Evolutionary conservation across 2,888 invertebrate genomes (phyloP).

Genomic region (Antheraea assamensis): DNA sequence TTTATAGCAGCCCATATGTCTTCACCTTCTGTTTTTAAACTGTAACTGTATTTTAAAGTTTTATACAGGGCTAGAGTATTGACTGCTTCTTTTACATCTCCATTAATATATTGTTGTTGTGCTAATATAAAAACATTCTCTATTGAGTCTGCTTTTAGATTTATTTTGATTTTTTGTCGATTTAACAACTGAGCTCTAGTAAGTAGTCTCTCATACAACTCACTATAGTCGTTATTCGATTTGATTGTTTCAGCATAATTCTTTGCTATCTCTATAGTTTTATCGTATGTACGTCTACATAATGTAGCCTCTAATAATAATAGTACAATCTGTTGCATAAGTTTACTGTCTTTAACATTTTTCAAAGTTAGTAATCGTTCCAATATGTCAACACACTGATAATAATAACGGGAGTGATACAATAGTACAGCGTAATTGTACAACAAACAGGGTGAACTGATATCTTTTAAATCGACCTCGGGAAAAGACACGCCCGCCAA

Average conservation of each 20-base stretch:
- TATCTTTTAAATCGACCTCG: conserved; percentile 66
- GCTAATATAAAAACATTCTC: conserved; percentile 75
- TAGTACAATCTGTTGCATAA: conserved; percentile 64
- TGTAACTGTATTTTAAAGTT: conserved; percentile 65
- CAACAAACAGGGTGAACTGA: conserved; percentile 73
- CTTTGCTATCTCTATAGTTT: conserved; percentile 67
- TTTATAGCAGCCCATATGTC: conserved; percentile 83
- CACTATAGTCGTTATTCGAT: conserved; percentile 56
- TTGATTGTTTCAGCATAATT: conserved; percentile 62
- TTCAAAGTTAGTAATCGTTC: conserved; percentile 66
- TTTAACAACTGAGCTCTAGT: conserved; percentile 67
- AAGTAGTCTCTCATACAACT: conserved; percentile 66
- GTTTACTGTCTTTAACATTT: conserved; percentile 63
- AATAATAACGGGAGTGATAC: conserved; percentile 89
- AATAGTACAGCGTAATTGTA: conserved; percentile 91
- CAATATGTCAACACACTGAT: conserved; percentile 80
- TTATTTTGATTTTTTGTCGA: conserved; percentile 57
- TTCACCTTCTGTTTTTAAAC: conserved; percentile 70
- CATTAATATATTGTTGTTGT: conserved; percentile 70
- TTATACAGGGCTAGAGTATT: conserved; percentile 66
- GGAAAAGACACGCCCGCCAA: conserved; percentile 80
- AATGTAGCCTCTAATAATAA: conserved; percentile 70
- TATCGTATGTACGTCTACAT: conserved; percentile 71
- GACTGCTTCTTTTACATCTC: conserved; percentile 70
- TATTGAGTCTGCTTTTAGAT: conserved; percentile 65